phyloP scores from a whole-genome alignment of 1,140 invertebrate genomes.

The Zeugodacus cucurbitae region DNA sequence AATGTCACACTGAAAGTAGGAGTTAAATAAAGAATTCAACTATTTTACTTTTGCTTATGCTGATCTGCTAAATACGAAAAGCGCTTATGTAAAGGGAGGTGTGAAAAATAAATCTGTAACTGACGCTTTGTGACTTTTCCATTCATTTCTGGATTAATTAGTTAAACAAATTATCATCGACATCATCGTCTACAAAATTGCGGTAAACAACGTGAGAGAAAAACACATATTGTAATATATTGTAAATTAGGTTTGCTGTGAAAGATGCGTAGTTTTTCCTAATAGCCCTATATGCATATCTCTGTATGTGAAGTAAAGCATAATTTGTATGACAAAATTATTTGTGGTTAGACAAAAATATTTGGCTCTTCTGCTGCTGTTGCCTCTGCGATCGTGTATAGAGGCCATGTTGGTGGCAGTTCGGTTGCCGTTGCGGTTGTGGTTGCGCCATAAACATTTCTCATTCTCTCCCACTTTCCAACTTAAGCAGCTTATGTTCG shows the following conservation, averaged over 20 bases:
- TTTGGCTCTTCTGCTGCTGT: neutral
- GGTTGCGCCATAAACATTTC: neutral
- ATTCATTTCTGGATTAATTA: neutral
- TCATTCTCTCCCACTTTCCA: neutral
- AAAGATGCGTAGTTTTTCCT: neutral
- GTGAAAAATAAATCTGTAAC: too few species aligned
- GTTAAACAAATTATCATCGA: neutral
- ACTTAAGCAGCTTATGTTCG: neutral
- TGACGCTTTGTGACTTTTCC: too few species aligned
- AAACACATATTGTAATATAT: neutral
- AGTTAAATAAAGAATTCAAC: too few species aligned
- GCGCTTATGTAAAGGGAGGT: too few species aligned
- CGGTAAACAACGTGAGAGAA: neutral
- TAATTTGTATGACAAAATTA: neutral
- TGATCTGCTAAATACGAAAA: too few species aligned
- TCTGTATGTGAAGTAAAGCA: neutral
- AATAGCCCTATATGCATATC: neutral
- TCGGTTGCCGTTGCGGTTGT: neutral
- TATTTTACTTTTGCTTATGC: too few species aligned
- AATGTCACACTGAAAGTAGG: too few species aligned
- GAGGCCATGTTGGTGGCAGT: neutral
- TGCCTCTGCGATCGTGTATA: neutral
- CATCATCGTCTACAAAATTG: neutral
- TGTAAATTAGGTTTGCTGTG: rapidly evolving
- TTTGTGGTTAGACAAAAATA: neutral